Conservation (phyloP, 2,113 vertebrate genomes). For the Spea multiplicata region DNA sequence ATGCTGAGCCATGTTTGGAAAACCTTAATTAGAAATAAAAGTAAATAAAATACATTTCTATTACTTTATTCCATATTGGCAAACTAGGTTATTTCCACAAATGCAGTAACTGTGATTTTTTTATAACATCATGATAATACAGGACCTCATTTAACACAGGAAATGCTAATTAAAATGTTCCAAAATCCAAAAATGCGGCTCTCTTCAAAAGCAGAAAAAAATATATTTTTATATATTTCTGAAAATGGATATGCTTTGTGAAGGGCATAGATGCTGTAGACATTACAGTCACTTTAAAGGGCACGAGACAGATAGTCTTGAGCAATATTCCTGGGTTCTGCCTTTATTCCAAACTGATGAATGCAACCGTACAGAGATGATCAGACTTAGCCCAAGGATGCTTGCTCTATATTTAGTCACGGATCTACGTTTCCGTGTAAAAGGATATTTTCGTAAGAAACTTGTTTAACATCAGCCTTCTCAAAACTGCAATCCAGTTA, state of each 20-base stretch:
- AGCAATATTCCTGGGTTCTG: conserved; percentile 21
- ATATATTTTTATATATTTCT: background rate
- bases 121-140: no score
- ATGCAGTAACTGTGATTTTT: no score
- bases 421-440: conserved; percentile 2
- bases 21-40: no score
- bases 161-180: no score
- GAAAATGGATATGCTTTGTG: conserved; percentile 12
- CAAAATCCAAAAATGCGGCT: no score
- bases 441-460: conserved; percentile 20
- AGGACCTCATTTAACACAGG: no score
- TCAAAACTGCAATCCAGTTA: background rate
- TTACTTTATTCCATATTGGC: no score
- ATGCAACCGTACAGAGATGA: conserved; percentile 14
- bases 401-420: conserved; percentile 9
- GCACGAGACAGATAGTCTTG: conserved; percentile 36
- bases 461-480: no score
- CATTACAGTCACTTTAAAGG: conserved; percentile 6
- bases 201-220: no score
- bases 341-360: conserved; percentile 11
- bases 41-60: no score
- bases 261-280: conserved; percentile 21
- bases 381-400: conserved; percentile 37
- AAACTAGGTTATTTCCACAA: no score
- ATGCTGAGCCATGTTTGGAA: no score